These are phyloP conservation scores for Rhinogobius similis DNA, from an alignment of 2,113 vertebrate genomes.

Conservation along the genomic window DNA sequence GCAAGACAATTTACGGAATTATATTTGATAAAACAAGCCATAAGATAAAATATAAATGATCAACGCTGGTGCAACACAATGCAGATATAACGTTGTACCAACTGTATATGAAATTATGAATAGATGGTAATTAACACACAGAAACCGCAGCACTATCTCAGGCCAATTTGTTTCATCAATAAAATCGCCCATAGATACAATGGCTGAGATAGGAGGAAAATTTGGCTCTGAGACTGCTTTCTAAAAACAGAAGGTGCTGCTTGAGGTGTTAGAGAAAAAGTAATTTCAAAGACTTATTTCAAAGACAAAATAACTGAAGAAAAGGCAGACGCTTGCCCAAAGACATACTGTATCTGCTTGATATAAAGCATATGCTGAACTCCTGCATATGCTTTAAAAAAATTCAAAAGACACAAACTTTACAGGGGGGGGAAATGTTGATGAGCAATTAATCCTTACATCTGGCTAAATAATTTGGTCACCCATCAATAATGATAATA, in stretches of 20 bases:
- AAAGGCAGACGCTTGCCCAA: background rate
- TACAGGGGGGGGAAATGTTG: no score
- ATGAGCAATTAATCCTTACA: no score
- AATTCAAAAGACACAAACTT: background rate
- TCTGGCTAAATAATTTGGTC: background rate
- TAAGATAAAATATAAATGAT: background rate
- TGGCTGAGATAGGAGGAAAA: slow-evolving; percentile 27
- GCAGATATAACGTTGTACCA: background rate
- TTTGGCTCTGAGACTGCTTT: slow-evolving; percentile 1
- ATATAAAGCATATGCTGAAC: no score
- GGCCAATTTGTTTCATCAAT: slow-evolving; percentile 73
- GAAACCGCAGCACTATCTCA: slow-evolving; percentile 62
- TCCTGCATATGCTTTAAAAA: background rate
- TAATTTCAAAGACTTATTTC: background rate
- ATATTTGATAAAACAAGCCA: background rate
- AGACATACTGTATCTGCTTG: no score
- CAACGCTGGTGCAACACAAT: background rate
- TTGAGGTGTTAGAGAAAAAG: slow-evolving; percentile 15
- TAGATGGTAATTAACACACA: slow-evolving; percentile 74
- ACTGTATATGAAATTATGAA: slow-evolving; percentile 29
- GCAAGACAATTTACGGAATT: background rate
- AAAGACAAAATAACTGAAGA: background rate
- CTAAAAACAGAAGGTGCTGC: slow-evolving; percentile 23
- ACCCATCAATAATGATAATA: no score
- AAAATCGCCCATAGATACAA: slow-evolving; percentile 52